A percentile compares a stretch with the other conserved stretches of the same genome.
Evolutionary conservation across 2,888 invertebrate species (phyloP).

Genomic region (Polia nebulosa): DNA sequence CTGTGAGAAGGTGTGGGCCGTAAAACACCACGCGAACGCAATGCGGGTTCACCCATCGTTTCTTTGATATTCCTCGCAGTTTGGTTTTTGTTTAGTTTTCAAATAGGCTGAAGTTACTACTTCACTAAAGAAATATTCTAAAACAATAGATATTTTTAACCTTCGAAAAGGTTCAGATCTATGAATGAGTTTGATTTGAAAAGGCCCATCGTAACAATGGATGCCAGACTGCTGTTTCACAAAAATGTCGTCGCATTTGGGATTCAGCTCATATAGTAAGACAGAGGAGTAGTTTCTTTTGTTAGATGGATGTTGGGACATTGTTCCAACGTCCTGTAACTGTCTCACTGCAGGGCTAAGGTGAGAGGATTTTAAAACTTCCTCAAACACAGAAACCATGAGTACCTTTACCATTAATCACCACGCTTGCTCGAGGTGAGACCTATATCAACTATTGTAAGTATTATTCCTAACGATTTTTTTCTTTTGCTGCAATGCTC

Average conservation of each 20-base stretch:
- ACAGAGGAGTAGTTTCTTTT: too few relatives aligned
- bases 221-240: constrained; percentile 1
- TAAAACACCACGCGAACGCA: too few relatives aligned
- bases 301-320: not conserved
- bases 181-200: constrained; percentile 20
- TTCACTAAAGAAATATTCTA: not conserved
- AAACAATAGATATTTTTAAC: not conserved
- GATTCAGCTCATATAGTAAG: constrained; percentile 1
- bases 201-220: not conserved
- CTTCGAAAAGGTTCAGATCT: constrained; percentile 22
- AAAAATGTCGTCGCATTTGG: constrained; percentile 14
- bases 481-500: too few relatives aligned
- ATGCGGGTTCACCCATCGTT: not conserved
- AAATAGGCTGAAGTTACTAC: not conserved
- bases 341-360: too few relatives aligned
- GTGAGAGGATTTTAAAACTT: too few relatives aligned
- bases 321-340: not conserved
- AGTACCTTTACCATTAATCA: too few relatives aligned
- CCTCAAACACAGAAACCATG: too few relatives aligned
- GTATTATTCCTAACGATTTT: too few relatives aligned
- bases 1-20: too few relatives aligned
- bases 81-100: not conserved
- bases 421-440: too few relatives aligned
- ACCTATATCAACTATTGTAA: too few relatives aligned
- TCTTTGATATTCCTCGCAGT: not conserved